Base-by-base conservation (phyloP, 53 echinoderm and acorn worm species). In the Astropecten irregularis region DNA sequence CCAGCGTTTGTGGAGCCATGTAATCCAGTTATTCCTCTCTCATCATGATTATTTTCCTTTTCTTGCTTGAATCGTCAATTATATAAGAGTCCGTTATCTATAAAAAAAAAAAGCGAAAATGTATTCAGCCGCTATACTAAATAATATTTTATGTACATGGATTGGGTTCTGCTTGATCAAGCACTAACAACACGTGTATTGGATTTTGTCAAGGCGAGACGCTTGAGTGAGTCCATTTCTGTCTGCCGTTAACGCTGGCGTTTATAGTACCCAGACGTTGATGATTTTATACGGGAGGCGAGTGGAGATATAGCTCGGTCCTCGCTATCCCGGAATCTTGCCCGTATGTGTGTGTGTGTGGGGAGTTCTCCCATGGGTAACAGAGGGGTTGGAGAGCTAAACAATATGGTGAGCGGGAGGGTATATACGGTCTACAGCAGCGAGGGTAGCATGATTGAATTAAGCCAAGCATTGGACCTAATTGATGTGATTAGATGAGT, bases 371-470 rank as follows among this genome's bases (percentile, higher is more conserved):
- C 6, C 42, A 11, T 42, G 42, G 42, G 42, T 42, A 42, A 42
- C 6, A 42, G 42, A 42, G 42, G 42, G 42, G 42, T 8, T 42
- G 42, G 42, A 42, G 42, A 42, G 42, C 34, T 22, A 91, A 91
- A 95, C 95, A 95, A 95, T 95, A 95, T 91, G 92, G 87, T 76
- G 85, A 39, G 42, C 82, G 83, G 58, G 82, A 71, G 87, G 72
- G 82, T 11, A 42, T n/a, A n/a, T n/a, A n/a, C n/a, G n/a, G n/a
- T n/a, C n/a, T n/a, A n/a, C n/a, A n/a, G n/a, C n/a, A n/a, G n/a
- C n/a, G n/a, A n/a, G n/a, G n/a, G n/a, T n/a, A n/a, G n/a, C 61
- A 71, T 91, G 92, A 95, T 95, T 95, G 90, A 95, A 95, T 95
- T 95, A 95, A 85, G 47, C 87, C 83, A 73, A 84, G 87, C 95